Evolutionary conservation across 1,140 invertebrate species (phyloP).

Genomic region (Oscheius sp.): DNA sequence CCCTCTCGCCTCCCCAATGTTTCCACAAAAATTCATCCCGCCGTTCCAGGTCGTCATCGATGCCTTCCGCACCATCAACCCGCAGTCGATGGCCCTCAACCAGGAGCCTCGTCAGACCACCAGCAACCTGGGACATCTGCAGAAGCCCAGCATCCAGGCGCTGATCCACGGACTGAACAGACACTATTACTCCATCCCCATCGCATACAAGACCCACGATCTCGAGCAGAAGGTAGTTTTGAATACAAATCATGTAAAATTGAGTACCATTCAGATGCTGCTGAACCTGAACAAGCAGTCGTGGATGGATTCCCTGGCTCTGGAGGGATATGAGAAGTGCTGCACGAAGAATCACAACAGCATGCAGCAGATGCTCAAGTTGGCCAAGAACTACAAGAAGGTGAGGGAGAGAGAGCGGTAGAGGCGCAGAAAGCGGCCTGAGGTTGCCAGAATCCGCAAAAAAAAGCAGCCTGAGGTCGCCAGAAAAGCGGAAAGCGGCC

Average conservation of each 20-base stretch:
- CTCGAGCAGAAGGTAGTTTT: constrained; percentile 79
- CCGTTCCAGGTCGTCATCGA: constrained; percentile 67
- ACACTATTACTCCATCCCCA: constrained; percentile 99
- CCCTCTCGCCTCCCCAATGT: background rate
- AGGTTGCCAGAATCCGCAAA: too few species aligned
- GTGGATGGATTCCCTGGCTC: constrained; percentile 95
- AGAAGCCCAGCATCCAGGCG: constrained; percentile 94
- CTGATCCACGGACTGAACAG: constrained; percentile 96
- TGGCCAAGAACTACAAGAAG: constrained; percentile 98
- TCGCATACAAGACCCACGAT: constrained; percentile 98
- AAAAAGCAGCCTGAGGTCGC: too few species aligned
- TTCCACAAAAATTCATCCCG: constrained; percentile 66
- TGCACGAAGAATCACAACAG: constrained; percentile 81
- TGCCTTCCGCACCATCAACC: constrained; percentile 81
- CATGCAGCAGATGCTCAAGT: constrained; percentile 90
- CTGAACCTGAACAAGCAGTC: constrained; percentile 98
- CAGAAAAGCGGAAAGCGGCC: too few species aligned
- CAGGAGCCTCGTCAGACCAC: constrained; percentile 98
- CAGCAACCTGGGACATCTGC: constrained; percentile 94
- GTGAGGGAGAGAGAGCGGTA: too few species aligned
- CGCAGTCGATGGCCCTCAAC: constrained; percentile 96
- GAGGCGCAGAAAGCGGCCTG: too few species aligned
- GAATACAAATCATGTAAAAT: background rate
- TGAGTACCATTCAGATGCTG: constrained; percentile 74
- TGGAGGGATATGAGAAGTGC: constrained; percentile 91